Evolutionary conservation across 2,888 invertebrate genomes (phyloP), one percentile per base, ranked within the genome.

Genomic region (Atherix ibis): DNA sequence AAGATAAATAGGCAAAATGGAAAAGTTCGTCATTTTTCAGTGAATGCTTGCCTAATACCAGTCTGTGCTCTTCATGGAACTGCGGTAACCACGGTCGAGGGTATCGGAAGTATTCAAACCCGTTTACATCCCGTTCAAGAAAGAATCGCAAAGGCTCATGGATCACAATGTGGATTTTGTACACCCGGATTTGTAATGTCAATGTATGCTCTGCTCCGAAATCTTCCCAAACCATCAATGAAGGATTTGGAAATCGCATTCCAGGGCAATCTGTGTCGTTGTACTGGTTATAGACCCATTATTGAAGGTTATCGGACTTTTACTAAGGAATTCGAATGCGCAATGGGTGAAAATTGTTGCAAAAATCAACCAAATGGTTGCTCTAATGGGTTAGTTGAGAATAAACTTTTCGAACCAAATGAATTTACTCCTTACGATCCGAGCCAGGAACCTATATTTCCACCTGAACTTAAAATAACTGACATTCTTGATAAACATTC

Each of bases 121-220:
- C 71, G 69, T 39, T 64, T 89, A 16, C 89, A 91, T 58, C 82
- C 89, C 1, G 80, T 83, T 1, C 91, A 91, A 63, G 84, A 87
- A 50, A 66, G 87, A 43, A 70, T 92, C 42, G 88, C 88, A 0
- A 82, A 82, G 61, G 71, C 85, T 0, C 91, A 94, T 51, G 94
- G 94, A 1, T 85, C 91, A 0, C 94, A 94, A 58, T 94, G 94
- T 53, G 92, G 92, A 1, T 92, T 88, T 56, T 92, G 91, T 48
- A 92, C 92, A 0, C 92, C 92, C 0, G 94, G 94, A 18, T 88
- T 95, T 41, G 85, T 95, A 1, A 95, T 95, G 94, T 91, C 92
- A 1, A 89, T 94, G 88, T 94, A 92, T 50, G 68, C 88, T 0
- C 63, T 94, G 27, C 61, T 94, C 1, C 65, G 94, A 48, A 80